Percentiles rank a stretch among this genome's conserved stretches.
Conservation (phyloP, 2,888 invertebrate genomes). For the Synanthedon formicaeformis region DNA sequence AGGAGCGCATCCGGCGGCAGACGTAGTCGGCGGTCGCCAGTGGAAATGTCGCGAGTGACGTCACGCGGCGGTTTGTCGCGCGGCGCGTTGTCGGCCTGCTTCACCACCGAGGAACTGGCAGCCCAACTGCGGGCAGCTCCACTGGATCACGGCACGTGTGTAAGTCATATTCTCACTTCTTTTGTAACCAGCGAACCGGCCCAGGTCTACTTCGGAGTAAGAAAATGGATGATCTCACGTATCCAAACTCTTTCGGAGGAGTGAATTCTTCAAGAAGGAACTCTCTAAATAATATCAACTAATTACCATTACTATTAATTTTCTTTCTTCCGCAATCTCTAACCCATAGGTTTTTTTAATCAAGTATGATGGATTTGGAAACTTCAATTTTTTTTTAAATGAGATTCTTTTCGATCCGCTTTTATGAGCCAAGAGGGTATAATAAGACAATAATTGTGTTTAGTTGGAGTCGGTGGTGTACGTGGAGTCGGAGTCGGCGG, state of each 20-base stretch:
- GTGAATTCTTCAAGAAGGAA: too few relatives aligned
- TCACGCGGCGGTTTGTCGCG: slow-evolving; percentile 33
- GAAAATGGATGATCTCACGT: neutral
- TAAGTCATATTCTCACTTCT: neutral
- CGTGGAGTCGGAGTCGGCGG: slow-evolving; percentile 24
- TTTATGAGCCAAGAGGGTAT: too few relatives aligned
- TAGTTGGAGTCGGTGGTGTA: slow-evolving; percentile 13
- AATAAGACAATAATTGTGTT: too few relatives aligned
- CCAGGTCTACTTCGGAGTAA: too few relatives aligned
- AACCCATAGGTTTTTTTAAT: too few relatives aligned
- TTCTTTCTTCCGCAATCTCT: too few relatives aligned
- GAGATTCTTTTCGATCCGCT: too few relatives aligned
- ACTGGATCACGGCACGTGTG: neutral
- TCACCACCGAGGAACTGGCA: slow-evolving; percentile 23
- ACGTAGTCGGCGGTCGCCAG: slow-evolving; percentile 4
- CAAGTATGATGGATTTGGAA: too few relatives aligned
- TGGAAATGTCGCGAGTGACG: slow-evolving; percentile 12
- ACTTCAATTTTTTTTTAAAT: too few relatives aligned
- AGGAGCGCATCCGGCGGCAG: slow-evolving; percentile 4
- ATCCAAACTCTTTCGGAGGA: neutral
- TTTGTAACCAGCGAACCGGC: too few relatives aligned
- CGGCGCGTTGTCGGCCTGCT: slow-evolving; percentile 27
- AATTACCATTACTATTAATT: too few relatives aligned
- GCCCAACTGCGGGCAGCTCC: slow-evolving; percentile 16
- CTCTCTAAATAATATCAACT: too few relatives aligned